Percentiles rank a stretch among this genome's conserved stretches.
These are phyloP conservation scores for Nemotelus nigrinus DNA, from an alignment of 2,888 invertebrate genomes.

Conservation along the genomic window DNA sequence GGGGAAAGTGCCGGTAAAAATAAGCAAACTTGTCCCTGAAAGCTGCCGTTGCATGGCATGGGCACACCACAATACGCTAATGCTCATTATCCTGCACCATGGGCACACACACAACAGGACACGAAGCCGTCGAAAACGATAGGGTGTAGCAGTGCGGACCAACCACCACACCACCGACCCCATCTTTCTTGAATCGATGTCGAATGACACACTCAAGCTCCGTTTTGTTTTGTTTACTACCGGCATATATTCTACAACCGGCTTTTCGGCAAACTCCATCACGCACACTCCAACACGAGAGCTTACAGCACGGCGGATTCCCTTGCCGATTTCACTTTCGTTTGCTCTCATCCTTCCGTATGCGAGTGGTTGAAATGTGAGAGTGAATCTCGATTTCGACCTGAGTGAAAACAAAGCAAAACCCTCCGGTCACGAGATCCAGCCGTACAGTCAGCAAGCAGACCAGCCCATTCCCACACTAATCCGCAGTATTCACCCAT, in stretches of 20 bases:
- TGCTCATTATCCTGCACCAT: background rate
- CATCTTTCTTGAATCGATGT: background rate
- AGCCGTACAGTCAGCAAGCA: no score
- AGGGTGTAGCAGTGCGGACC: background rate
- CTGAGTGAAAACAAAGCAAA: no score
- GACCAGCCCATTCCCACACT: no score
- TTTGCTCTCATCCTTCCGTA: slow-evolving; percentile 6
- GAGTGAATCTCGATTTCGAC: no score
- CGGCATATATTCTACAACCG: slow-evolving; percentile 35
- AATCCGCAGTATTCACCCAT: no score
- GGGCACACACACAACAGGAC: background rate
- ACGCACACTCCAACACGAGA: slow-evolving; percentile 29
- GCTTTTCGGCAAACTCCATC: slow-evolving; percentile 16
- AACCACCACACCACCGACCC: background rate
- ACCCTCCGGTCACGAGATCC: no score
- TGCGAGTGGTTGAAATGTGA: background rate
- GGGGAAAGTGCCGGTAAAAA: slow-evolving; percentile 60
- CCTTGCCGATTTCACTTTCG: slow-evolving; percentile 37
- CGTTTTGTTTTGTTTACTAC: slow-evolving; percentile 37
- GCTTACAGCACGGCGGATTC: slow-evolving; percentile 11
- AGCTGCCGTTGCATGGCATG: background rate
- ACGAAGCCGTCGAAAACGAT: slow-evolving; percentile 4
- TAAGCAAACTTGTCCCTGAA: slow-evolving; percentile 50
- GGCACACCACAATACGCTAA: background rate
- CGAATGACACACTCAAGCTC: background rate